These are phyloP conservation scores for Murina feae DNA, from an alignment of 2,113 vertebrate genomes.

Conservation along the genomic window DNA sequence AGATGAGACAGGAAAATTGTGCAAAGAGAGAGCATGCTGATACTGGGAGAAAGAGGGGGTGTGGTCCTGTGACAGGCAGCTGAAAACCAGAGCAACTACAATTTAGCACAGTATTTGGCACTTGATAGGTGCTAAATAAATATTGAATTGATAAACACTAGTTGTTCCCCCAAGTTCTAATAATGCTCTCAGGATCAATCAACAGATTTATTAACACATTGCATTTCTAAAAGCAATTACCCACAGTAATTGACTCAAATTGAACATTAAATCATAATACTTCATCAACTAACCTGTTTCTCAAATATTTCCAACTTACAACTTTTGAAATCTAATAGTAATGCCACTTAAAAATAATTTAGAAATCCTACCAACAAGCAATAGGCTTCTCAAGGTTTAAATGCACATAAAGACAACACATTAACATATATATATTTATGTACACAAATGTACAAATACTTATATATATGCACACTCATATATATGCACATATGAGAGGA, in stretches of 20 bases:
- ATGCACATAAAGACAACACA: neutral
- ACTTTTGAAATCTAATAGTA: neutral
- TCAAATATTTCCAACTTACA: neutral
- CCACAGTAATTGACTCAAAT: neutral
- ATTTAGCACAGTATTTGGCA: neutral
- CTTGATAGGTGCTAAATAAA: neutral
- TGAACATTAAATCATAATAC: neutral
- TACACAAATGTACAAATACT: neutral
- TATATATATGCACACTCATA: neutral
- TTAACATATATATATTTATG: neutral
- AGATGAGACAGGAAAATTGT: fast-evolving
- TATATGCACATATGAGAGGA: neutral
- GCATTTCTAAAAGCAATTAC: neutral
- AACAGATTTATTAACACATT: neutral
- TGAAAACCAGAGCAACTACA: neutral
- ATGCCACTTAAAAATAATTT: neutral
- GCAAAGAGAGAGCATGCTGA: neutral
- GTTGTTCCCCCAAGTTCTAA: neutral
- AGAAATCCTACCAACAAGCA: neutral
- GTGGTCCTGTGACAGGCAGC: fast-evolving
- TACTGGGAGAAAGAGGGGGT: neutral
- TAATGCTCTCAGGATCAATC: neutral
- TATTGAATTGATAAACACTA: neutral
- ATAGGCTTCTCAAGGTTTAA: neutral
- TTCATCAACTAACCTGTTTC: neutral